phyloP scores from a whole-genome alignment of 2,888 invertebrate genomes.

The Diarsia brunnea region DNA sequence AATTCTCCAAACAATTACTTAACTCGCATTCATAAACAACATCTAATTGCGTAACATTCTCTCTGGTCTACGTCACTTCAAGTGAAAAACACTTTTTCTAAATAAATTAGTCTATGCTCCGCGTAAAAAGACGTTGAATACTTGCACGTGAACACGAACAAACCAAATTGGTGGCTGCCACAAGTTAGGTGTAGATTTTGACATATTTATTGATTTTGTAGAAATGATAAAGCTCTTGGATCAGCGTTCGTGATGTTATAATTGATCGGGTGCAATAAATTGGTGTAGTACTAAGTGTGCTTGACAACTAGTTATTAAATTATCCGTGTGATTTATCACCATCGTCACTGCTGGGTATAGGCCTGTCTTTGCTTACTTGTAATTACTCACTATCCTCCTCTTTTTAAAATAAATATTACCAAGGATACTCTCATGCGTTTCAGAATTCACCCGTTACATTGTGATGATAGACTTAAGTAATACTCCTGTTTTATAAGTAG shows the following conservation, averaged over 20 bases:
- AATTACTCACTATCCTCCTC: no score
- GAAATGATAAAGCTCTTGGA: constrained; percentile 20
- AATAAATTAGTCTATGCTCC: constrained; percentile 46
- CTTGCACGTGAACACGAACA: constrained; percentile 64
- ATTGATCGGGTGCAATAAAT: constrained; percentile 31
- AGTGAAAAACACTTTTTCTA: constrained; percentile 60
- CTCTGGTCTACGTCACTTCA: constrained; percentile 30
- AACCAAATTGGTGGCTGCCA: constrained; percentile 38
- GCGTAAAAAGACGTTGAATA: constrained; percentile 52
- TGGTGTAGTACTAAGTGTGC: background rate
- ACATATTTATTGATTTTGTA: constrained; percentile 50
- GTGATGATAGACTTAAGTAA: background rate
- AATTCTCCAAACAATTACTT: constrained; percentile 28
- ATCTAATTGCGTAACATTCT: constrained; percentile 50
- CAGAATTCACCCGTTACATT: no score
- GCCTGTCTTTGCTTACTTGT: background rate
- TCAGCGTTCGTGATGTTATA: constrained; percentile 24
- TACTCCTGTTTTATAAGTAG: background rate
- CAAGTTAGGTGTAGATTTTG: constrained; percentile 32
- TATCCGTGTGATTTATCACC: background rate
- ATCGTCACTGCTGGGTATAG: background rate
- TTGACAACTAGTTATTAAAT: background rate
- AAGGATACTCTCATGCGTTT: background rate
- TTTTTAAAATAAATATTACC: background rate
- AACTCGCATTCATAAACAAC: constrained; percentile 23